Base-by-base conservation (phyloP, 2,888 invertebrate genomes). In the Eustalomyia histrio region DNA sequence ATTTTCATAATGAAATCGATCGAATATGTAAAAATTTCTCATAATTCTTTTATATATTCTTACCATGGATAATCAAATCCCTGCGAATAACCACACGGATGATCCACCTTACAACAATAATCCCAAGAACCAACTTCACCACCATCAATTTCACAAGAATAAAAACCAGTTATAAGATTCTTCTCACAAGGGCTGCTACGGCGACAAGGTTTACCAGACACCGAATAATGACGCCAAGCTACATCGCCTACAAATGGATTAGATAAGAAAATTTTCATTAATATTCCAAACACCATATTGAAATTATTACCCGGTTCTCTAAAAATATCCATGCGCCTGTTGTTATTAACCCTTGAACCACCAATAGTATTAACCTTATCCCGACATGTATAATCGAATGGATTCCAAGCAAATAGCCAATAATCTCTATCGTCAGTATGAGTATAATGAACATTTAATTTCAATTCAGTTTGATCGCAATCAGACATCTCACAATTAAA, bases 51-150 rank as follows among this genome's bases (percentile, higher is more conserved):
- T 29, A 29, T 29, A 47, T n/a, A n/a, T n/a, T 47, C 83, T 91
- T 91, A 96, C 96, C 97, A 97, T 79, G 95, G 95, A 87, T 96
- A 96, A 73, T 93, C 92, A 86, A 94, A 95, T 80, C 96, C 96
- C 87, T 94, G 94, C 29, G 96, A 96, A 87, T 94, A 96, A 1
- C 97, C 97, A 88, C 97, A 97, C 65, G 95, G 93, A 88, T 96
- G 96, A 43, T 94, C 94, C 0, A 96, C 95, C 29, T 95, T 93
- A 86, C 97, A 97, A 87, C 97, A 97, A 86, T 97, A 97, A 87
- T 97, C 97, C 96, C 96, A 97, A 1, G 94, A 92, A 8, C 94
- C 94, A 84, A 91, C 89, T 85, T 93, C 94, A 0, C 92, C 92
- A 0, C 94, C 94, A 83, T 96, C 96, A 0, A 95, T 93, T 85